These are phyloP conservation scores for Petrolisthes manimaculis DNA, from an alignment of 2,888 invertebrate genomes.

Conservation along the genomic window DNA sequence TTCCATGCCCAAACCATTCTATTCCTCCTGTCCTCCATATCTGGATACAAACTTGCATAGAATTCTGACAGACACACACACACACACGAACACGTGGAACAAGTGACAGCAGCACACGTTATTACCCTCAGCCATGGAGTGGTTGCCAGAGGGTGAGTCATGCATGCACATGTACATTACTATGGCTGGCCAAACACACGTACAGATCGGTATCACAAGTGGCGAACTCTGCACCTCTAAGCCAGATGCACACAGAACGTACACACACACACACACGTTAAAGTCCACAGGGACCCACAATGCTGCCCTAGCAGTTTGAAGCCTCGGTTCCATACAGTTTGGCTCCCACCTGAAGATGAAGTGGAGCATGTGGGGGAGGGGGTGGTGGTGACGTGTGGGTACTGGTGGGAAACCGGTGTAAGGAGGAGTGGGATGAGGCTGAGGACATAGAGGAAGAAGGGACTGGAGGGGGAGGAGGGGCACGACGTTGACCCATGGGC, in stretches of 20 bases:
- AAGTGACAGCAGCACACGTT: neutral
- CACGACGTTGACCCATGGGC: constrained; percentile 60
- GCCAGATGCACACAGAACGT: neutral
- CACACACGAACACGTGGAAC: neutral
- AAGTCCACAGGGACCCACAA: neutral
- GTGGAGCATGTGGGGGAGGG: constrained; percentile 65
- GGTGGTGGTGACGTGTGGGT: constrained; percentile 45
- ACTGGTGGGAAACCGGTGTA: constrained; percentile 42
- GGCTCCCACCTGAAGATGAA: constrained; percentile 61
- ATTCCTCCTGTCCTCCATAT: neutral
- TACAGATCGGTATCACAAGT: neutral
- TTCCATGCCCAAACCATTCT: neutral
- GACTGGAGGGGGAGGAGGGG: constrained; percentile 62
- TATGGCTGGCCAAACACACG: neutral
- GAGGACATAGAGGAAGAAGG: constrained; percentile 40
- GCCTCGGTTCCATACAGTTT: constrained; percentile 65
- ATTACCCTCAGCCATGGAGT: too few species aligned
- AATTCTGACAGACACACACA: constrained; percentile 3
- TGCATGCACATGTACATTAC: neutral
- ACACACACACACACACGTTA: neutral
- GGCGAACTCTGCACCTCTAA: neutral
- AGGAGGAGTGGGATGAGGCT: constrained; percentile 46
- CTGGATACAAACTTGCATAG: constrained; percentile 9
- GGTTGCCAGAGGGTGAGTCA: too few species aligned
- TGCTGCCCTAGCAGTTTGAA: constrained; percentile 62